phyloP scores from a whole-genome alignment of 2,888 invertebrate species.

The Trachelus stipa region DNA sequence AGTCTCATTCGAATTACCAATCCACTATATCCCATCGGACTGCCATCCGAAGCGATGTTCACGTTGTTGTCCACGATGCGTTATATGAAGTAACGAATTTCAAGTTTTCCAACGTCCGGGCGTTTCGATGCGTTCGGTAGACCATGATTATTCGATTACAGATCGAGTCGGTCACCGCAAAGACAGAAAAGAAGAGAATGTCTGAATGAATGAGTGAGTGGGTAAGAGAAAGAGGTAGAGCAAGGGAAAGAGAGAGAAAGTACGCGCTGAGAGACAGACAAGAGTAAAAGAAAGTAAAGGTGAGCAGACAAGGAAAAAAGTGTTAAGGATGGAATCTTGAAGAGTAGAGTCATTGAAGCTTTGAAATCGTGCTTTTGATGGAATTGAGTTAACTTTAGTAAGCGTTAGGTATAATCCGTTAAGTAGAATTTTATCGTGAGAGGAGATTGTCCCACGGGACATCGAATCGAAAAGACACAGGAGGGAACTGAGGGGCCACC shows the following conservation, averaged over 20 bases:
- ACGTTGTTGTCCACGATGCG: background rate
- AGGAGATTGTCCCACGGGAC: background rate
- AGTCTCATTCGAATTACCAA: background rate
- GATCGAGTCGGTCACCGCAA: background rate
- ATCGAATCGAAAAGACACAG: background rate
- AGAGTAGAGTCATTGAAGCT: constrained; percentile 15
- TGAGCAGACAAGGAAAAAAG: background rate
- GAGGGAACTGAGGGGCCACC: background rate
- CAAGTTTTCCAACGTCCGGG: background rate
- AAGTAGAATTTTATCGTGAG: constrained; percentile 5
- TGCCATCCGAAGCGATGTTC: background rate
- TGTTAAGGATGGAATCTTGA: background rate
- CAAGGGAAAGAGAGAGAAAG: background rate
- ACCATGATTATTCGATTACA: background rate
- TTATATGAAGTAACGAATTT: constrained; percentile 4
- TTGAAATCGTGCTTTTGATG: constrained; percentile 8
- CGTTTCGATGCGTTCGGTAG: background rate
- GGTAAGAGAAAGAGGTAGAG: background rate
- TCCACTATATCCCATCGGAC: background rate
- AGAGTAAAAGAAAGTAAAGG: constrained; percentile 12
- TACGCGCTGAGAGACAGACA: background rate
- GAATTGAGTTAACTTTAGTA: constrained; percentile 8
- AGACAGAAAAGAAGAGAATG: background rate
- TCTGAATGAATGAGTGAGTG: background rate
- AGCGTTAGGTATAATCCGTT: constrained; percentile 5